phyloP scores from a whole-genome alignment of 2,797 vertebrate genomes.

The Lutjanus campechanus region DNA sequence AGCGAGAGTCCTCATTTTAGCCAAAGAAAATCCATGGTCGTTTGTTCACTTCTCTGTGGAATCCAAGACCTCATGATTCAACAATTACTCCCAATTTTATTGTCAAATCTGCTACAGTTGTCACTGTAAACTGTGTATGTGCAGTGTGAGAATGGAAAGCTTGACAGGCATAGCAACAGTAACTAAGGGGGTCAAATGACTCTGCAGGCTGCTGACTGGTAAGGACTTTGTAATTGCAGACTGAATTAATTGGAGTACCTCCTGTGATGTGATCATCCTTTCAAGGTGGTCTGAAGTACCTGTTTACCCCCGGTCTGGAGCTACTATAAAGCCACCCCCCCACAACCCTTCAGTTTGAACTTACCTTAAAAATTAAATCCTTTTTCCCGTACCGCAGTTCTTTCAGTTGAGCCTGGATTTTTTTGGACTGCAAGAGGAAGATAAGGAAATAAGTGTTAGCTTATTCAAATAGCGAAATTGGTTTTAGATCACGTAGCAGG shows the following conservation, averaged over 20 bases:
- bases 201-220: slow-evolving; percentile 43
- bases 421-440: slow-evolving; percentile 94
- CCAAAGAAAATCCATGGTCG: too few relatives aligned
- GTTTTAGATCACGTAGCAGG: slow-evolving; percentile 87
- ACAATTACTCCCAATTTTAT: too few relatives aligned
- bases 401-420: slow-evolving; percentile 98
- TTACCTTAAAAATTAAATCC: slow-evolving; percentile 99
- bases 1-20: too few relatives aligned
- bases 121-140: too few relatives aligned
- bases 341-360: slow-evolving; percentile 75
- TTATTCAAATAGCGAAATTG: slow-evolving; percentile 87
- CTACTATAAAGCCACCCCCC: slow-evolving; percentile 60
- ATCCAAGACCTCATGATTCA: too few relatives aligned
- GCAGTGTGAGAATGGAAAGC: too few relatives aligned
- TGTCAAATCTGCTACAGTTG: too few relatives aligned
- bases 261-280: slow-evolving; percentile 70
- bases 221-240: slow-evolving; percentile 64
- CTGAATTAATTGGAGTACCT: slow-evolving; percentile 69
- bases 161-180: too few relatives aligned
- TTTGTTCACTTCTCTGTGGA: too few relatives aligned
- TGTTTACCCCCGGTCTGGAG: slow-evolving; percentile 68
- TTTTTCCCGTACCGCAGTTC: slow-evolving; percentile 98
- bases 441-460: slow-evolving; percentile 85
- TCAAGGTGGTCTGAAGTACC: slow-evolving; percentile 69
- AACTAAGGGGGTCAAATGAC: slow-evolving; percentile 28